A percentile compares a stretch with the other conserved stretches of the same genome.
Conservation (phyloP, 2,113 vertebrate genomes). For the Oreotrochilus melanogaster region DNA sequence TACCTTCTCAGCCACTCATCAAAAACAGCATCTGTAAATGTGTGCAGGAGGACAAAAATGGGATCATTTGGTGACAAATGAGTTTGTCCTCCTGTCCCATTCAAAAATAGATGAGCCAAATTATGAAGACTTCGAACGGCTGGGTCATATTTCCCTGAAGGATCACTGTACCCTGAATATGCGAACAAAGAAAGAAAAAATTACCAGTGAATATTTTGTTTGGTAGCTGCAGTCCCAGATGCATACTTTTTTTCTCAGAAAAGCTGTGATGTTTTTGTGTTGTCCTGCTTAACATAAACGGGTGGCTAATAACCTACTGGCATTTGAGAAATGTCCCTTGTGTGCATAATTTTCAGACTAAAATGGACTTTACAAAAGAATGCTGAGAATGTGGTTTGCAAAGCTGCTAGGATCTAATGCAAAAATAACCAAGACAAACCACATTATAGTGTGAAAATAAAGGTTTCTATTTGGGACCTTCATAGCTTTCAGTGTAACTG, state of each 20-base stretch:
- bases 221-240: neutral
- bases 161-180: constrained; percentile 90
- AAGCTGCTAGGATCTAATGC: neutral
- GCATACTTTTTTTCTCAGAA: neutral
- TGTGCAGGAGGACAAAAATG: constrained; percentile 95
- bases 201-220: neutral
- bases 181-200: constrained; percentile 27
- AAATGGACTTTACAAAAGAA: neutral
- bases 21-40: constrained; percentile 95
- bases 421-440: neutral
- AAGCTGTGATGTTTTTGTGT: neutral
- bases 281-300: neutral
- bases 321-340: neutral
- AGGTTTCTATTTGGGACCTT: neutral
- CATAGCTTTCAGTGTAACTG: neutral
- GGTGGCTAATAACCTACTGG: neutral
- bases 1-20: constrained; percentile 95
- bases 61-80: constrained; percentile 97
- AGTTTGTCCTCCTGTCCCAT: constrained; percentile 96
- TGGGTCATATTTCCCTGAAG: constrained; percentile 91
- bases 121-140: constrained; percentile 95
- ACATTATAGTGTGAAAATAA: neutral
- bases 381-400: neutral
- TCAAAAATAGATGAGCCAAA: constrained; percentile 95
- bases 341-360: neutral